phyloP scores from a whole-genome alignment of 2,888 invertebrate genomes.

The Thymelicus sylvestris region DNA sequence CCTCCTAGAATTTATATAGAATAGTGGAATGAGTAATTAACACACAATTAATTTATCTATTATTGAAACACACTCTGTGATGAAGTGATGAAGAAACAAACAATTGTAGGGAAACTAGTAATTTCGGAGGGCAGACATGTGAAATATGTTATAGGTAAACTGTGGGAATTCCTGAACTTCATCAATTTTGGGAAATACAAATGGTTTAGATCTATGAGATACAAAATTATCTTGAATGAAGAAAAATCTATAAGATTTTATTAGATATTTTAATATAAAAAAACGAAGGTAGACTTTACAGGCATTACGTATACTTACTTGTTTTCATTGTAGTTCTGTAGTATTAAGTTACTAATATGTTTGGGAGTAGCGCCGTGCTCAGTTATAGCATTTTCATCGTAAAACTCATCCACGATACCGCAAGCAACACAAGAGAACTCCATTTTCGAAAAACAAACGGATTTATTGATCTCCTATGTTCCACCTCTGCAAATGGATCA shows the following conservation, averaged over 20 bases:
- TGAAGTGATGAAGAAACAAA: no score
- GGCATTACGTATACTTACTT: constrained; percentile 54
- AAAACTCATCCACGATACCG: constrained; percentile 57
- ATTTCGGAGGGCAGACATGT: no score
- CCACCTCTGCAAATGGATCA: neutral
- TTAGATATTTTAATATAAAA: no score
- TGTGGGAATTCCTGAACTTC: no score
- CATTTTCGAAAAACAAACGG: constrained; percentile 34
- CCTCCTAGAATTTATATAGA: constrained; percentile 46
- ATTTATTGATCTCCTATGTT: neutral
- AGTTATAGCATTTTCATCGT: constrained; percentile 54
- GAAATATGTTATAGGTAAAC: no score
- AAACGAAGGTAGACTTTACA: no score
- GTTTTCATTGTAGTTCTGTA: constrained; percentile 54
- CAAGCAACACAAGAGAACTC: constrained; percentile 59
- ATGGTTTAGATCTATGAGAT: no score
- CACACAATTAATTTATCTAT: neutral
- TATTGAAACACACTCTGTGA: no score
- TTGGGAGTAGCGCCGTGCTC: constrained; percentile 54
- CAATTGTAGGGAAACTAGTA: no score
- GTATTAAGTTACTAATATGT: constrained; percentile 60
- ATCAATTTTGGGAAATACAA: no score
- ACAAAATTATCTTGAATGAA: no score
- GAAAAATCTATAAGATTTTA: no score
- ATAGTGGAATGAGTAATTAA: neutral